These are phyloP conservation scores for Danionella dracula DNA, from an alignment of 2,797 vertebrate species.

Conservation along the genomic window DNA sequence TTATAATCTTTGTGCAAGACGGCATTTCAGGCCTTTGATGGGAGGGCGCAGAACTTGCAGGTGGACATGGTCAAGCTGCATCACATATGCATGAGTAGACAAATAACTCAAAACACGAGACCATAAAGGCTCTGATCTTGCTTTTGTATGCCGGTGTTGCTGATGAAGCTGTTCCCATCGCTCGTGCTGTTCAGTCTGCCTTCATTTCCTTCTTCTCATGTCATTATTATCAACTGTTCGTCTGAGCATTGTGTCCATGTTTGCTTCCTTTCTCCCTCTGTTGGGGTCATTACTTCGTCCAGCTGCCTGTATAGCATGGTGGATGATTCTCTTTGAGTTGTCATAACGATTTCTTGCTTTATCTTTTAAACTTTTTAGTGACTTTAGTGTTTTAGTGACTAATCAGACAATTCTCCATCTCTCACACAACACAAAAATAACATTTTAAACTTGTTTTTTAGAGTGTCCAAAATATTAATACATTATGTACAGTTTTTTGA, in stretches of 20 bases:
- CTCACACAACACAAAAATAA: no score
- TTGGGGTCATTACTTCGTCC: conserved; percentile 14
- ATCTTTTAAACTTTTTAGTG: not conserved
- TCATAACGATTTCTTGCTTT: not conserved
- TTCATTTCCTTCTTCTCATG: conserved; percentile 29
- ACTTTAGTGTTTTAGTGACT: conserved; percentile 22
- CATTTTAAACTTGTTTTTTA: no score
- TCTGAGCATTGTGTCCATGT: conserved; percentile 12
- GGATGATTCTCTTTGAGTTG: conserved; percentile 5
- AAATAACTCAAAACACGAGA: conserved; percentile 17
- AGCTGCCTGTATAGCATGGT: not conserved
- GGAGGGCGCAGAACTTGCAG: conserved; percentile 14
- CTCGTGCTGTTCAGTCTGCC: not conserved
- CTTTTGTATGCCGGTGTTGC: conserved; percentile 22
- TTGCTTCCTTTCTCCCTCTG: conserved; percentile 35
- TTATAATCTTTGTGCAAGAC: conserved; percentile 48
- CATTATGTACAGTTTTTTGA: no score
- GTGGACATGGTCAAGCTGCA: conserved; percentile 31
- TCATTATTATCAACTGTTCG: conserved; percentile 29
- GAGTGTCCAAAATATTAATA: no score
- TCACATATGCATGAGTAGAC: conserved; percentile 41
- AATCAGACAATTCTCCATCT: not conserved
- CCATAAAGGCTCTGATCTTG: conserved; percentile 20
- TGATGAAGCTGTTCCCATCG: conserved; percentile 15
- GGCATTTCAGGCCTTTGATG: not conserved